phyloP scores from a whole-genome alignment of 2,113 vertebrate genomes.

The Eudyptes chrysolophus region DNA sequence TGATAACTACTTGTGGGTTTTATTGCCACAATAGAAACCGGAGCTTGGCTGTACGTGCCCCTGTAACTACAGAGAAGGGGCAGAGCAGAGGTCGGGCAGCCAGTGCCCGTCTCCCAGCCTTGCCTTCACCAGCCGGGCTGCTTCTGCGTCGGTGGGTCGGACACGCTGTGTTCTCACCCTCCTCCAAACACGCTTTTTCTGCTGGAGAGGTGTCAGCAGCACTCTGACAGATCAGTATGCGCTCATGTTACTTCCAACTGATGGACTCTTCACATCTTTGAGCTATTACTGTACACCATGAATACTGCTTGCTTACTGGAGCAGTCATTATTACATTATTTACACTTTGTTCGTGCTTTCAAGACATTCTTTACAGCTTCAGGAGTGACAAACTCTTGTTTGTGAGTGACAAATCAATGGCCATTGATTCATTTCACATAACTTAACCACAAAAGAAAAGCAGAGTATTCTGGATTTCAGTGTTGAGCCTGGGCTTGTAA shows the following conservation, averaged over 20 bases:
- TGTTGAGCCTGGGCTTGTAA: background rate
- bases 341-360: background rate
- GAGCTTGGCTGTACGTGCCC: fast-evolving
- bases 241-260: background rate
- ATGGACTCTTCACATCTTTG: background rate
- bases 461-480: background rate
- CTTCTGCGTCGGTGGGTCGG: fast-evolving
- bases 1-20: background rate
- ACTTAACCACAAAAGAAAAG: background rate
- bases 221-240: fast-evolving
- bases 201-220: background rate
- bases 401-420: too few species aligned
- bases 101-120: background rate
- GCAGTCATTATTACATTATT: background rate
- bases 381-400: background rate
- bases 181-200: background rate
- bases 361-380: background rate
- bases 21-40: background rate
- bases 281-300: fast-evolving
- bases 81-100: background rate
- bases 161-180: fast-evolving
- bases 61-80: background rate
- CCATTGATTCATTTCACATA: background rate
- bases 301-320: background rate
- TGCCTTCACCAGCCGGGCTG: background rate